Evolutionary conservation across 2,113 vertebrate genomes (phyloP).

Genomic region (Austrofundulus limnaeus): DNA sequence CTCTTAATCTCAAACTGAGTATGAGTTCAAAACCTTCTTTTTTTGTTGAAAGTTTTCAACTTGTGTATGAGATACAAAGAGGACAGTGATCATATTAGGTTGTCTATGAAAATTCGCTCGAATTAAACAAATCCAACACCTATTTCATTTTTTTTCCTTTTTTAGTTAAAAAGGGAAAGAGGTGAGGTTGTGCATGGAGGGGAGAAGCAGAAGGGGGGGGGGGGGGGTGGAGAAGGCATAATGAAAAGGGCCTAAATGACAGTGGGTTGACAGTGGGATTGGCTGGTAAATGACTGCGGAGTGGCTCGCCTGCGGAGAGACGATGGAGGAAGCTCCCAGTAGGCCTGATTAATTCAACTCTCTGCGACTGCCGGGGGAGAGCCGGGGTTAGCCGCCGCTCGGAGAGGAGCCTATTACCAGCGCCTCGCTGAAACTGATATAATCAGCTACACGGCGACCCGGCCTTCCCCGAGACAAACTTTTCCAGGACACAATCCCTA

Average conservation of each 20-base stretch:
- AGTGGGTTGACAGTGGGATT: constrained; percentile 99
- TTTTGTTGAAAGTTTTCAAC: constrained; percentile 63
- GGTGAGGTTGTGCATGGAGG: constrained; percentile 41
- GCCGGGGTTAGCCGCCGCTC: constrained; percentile 92
- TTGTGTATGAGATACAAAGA: constrained; percentile 76
- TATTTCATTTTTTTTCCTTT: constrained; percentile 82
- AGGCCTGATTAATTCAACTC: constrained; percentile 99
- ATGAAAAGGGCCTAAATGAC: constrained; percentile 99
- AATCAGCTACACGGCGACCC: constrained; percentile 91
- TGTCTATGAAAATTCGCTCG: constrained; percentile 84
- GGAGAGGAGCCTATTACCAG: constrained; percentile 99
- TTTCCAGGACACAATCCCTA: constrained; percentile 86
- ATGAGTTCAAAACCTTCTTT: constrained; percentile 33
- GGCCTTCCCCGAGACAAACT: constrained; percentile 87
- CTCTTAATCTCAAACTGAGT: constrained; percentile 73
- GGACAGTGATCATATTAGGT: constrained; percentile 76
- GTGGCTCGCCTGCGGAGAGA: constrained; percentile 91
- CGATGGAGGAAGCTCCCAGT: constrained; percentile 95
- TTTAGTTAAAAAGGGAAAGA: constrained; percentile 44
- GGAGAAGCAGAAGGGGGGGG: too few species aligned
- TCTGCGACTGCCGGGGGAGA: constrained; percentile 92
- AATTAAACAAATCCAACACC: constrained; percentile 92
- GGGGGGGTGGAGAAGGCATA: constrained; percentile 81
- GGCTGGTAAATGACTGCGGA: constrained; percentile 99
- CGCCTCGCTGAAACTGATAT: constrained; percentile 93